Evolutionary conservation across 92 coral and sea anemone genomes (phyloP), one percentile per base, ranked within the genome.

Genomic region (Siderastrea siderea): DNA sequence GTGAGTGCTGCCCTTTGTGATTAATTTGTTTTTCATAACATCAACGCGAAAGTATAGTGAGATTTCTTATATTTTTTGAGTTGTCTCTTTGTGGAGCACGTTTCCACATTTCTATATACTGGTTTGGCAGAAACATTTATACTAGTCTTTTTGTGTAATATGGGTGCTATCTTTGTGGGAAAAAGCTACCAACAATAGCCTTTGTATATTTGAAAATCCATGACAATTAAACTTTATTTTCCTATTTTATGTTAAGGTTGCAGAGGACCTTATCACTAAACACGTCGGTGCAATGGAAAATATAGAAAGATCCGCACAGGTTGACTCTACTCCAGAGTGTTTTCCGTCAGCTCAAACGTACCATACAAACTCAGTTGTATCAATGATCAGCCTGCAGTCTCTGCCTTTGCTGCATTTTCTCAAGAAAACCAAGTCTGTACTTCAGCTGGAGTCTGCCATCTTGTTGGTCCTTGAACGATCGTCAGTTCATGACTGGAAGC

Each of bases 391-490:
- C 82, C 82, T 93, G 83, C 98, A 95, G 55, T 90, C 92, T 45
- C 84, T 82, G 55, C 98, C 98, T 26, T 66, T 94, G 63, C 53
- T 87, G 8, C 91, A 75, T 77, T 73, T 98, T 84, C 87, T 95
- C 76, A 86, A 89, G 88, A 87, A 88, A 59, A 71, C 65, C 13
- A 17, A 57, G 66, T 90, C 92, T 26, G 69, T 63, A 47, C 17
- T 16, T 4, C 81, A 90, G n/a, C 58, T 95, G n/a, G 83, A 80
- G 63, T 87, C 71, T 78, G 96, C 96, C 3, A 52, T 92, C 48
- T 58, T 74, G 61, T n/a, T 98, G n/a, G 93, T 92, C 60, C 89
- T 95, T 15, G 99, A 98, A 74, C 74, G 95, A 90, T 87, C 96
- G 6, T 86, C 95, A 14, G 45, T 71, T 6, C 14, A 71, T 77